These are phyloP conservation scores for Progne subis DNA, from an alignment of 2,113 vertebrate species.

Conservation along the genomic window DNA sequence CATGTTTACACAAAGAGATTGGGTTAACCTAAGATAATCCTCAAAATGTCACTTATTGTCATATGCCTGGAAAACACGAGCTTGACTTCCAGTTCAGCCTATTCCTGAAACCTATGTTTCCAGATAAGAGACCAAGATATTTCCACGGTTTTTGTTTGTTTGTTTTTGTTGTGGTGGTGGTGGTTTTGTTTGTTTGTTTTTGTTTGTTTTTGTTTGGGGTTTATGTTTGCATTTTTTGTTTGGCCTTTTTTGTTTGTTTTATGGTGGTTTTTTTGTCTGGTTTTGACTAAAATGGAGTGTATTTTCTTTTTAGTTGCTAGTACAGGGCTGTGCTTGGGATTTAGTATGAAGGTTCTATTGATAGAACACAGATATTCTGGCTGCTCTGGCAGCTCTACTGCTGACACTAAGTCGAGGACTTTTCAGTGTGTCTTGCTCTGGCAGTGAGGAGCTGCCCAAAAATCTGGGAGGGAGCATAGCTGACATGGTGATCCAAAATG, in stretches of 20 bases:
- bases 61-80: background rate
- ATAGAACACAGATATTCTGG: background rate
- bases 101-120: background rate
- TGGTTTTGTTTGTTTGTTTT: too few relatives aligned
- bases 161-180: background rate
- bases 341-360: background rate
- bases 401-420: background rate
- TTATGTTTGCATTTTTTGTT: too few relatives aligned
- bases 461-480: background rate
- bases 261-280: too few relatives aligned
- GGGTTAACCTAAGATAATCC: rapidly evolving
- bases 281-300: background rate
- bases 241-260: too few relatives aligned
- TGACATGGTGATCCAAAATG: background rate
- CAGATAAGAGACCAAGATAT: background rate
- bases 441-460: background rate
- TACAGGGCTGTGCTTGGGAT: background rate
- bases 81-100: background rate
- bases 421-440: background rate
- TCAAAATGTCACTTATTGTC: background rate
- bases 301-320: background rate
- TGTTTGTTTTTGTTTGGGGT: too few relatives aligned
- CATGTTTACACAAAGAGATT: background rate
- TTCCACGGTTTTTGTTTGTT: background rate
- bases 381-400: background rate